A percentile compares a stretch with the other conserved stretches of the same genome.
Evolutionary conservation across 1,140 invertebrate species (phyloP).

Genomic region (Aphelenchoides avenae): DNA sequence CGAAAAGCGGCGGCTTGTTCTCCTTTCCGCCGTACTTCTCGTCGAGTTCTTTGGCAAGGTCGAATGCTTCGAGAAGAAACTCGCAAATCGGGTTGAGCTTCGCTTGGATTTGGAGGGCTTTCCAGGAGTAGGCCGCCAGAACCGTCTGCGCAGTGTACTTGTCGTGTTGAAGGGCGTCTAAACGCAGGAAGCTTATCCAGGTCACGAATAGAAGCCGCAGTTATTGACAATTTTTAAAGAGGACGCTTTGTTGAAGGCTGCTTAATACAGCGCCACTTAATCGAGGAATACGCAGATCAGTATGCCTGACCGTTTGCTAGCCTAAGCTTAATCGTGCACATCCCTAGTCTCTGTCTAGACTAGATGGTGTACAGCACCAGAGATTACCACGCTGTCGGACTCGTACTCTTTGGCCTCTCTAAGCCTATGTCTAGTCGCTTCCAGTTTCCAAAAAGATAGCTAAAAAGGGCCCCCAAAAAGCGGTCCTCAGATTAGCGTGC

Average conservation of each 20-base stretch:
- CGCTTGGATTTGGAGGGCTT: conserved; percentile 41
- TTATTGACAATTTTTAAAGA: too few relatives aligned
- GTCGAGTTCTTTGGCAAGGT: conserved; percentile 27
- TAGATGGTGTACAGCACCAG: background rate
- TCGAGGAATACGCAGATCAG: background rate
- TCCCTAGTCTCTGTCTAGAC: background rate
- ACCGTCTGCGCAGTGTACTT: conserved; percentile 21
- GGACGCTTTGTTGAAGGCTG: conserved; percentile 2
- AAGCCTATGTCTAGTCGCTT: too few relatives aligned
- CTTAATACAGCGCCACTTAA: conserved; percentile 5
- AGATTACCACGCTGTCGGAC: background rate
- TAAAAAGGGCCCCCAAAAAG: too few relatives aligned
- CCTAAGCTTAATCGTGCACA: background rate
- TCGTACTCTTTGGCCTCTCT: too few relatives aligned
- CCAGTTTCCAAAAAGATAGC: too few relatives aligned
- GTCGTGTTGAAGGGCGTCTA: conserved; percentile 36
- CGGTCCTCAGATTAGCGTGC: too few relatives aligned
- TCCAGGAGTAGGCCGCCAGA: conserved; percentile 30
- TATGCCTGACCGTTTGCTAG: background rate
- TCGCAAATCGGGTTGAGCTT: conserved; percentile 28
- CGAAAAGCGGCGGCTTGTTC: conserved; percentile 49
- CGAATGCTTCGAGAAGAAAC: conserved; percentile 32
- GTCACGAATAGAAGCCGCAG: too few relatives aligned
- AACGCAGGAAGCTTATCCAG: too few relatives aligned
- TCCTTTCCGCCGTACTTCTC: conserved; percentile 5